Percentiles rank a stretch among this genome's conserved stretches.
Evolutionary conservation across 2,113 vertebrate genomes (phyloP).

Genomic region (Addax nasomaculatus): DNA sequence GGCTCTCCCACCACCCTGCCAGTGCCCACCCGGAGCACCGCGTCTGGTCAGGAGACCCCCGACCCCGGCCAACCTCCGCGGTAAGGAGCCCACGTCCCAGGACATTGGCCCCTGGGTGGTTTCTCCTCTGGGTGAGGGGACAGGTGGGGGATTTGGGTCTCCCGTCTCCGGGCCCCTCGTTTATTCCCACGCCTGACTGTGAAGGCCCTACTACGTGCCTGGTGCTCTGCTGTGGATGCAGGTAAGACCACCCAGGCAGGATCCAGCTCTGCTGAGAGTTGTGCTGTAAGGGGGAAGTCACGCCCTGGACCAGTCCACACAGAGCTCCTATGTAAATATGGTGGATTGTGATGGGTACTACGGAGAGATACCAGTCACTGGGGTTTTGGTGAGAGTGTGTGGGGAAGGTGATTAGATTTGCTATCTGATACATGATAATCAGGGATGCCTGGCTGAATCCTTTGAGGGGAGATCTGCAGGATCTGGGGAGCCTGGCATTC

Average conservation of each 20-base stretch:
- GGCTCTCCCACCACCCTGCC: accelerated
- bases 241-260: background rate
- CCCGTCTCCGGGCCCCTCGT: accelerated
- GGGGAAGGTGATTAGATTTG: accelerated
- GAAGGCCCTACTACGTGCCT: too few species aligned
- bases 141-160: background rate
- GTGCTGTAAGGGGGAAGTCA: too few species aligned
- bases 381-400: too few species aligned
- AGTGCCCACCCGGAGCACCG: accelerated
- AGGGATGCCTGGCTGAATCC: accelerated
- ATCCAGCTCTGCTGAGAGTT: accelerated
- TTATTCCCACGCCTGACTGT: background rate
- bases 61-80: background rate
- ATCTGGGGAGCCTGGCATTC: background rate
- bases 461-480: background rate
- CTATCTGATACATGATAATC: accelerated
- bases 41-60: accelerated
- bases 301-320: too few species aligned
- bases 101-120: background rate
- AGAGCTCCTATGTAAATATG: too few species aligned
- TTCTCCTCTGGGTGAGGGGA: background rate
- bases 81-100: background rate
- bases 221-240: accelerated
- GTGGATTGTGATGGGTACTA: too few species aligned
- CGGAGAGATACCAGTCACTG: too few species aligned